Percentiles rank a stretch among this genome's conserved stretches.
These are phyloP conservation scores for Hippopotamus amphibius DNA, from an alignment of 2,113 vertebrate species.

Conservation along the genomic window DNA sequence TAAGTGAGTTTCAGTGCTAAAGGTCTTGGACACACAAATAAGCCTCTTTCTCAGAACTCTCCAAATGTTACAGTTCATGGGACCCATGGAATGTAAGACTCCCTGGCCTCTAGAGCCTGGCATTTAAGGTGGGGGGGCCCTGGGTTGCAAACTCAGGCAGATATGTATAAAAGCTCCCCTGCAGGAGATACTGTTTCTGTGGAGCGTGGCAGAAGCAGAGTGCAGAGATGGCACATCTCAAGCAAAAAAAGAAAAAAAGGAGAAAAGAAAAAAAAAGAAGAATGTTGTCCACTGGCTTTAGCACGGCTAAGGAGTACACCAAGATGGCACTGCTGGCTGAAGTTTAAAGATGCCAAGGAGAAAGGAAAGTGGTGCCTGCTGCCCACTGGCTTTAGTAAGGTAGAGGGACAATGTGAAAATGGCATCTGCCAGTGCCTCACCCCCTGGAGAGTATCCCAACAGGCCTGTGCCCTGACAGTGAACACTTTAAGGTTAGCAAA, in stretches of 20 bases:
- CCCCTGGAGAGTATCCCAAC: too few species aligned
- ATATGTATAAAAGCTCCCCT: not conserved
- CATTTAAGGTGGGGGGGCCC: not conserved
- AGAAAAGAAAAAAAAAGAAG: not conserved
- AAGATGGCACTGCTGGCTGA: not conserved
- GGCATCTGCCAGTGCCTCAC: not conserved
- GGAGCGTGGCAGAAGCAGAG: not conserved
- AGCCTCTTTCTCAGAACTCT: not conserved
- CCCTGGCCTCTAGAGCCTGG: not conserved
- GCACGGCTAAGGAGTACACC: not conserved
- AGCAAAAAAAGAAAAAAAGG: not conserved
- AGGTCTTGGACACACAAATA: not conserved
- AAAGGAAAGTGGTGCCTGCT: not conserved
- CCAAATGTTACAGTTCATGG: not conserved
- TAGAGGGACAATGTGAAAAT: not conserved
- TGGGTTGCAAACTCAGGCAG: not conserved
- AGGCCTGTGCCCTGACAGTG: not conserved
- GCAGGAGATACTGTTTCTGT: not conserved
- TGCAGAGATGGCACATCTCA: not conserved
- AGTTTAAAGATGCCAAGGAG: not conserved
- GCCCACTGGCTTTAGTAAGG: not conserved
- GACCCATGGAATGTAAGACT: not conserved
- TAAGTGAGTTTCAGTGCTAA: not conserved
- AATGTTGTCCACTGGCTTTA: not conserved
- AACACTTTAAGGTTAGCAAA: too few species aligned